A percentile compares a stretch with the other conserved stretches of the same genome.
These are phyloP conservation scores for Hoplodrina blanda DNA, from an alignment of 2,888 invertebrate species.

Conservation along the genomic window DNA sequence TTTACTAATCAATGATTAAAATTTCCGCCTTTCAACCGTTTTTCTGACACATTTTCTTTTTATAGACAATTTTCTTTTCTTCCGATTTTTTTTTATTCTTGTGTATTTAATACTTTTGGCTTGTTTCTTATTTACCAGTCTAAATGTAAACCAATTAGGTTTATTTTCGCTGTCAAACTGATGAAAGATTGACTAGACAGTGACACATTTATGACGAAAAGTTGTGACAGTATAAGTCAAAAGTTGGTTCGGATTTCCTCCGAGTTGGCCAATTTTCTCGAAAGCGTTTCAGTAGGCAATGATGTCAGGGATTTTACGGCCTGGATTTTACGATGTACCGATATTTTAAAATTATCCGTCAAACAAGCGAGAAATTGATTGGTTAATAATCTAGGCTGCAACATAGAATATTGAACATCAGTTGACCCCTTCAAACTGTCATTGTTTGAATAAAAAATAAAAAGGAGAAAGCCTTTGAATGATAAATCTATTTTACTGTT, in stretches of 20 bases:
- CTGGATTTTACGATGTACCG: conserved; percentile 60
- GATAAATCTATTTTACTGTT: conserved; percentile 12
- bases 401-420: conserved; percentile 27
- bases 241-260: conserved; percentile 61
- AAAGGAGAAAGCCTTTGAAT: conserved; percentile 21
- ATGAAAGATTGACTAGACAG: conserved; percentile 38
- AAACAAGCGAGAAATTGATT: conserved; percentile 48
- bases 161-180: conserved; percentile 34
- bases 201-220: conserved; percentile 52
- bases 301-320: conserved; percentile 67
- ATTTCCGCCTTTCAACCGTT: conserved; percentile 30
- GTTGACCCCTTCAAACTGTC: not conserved
- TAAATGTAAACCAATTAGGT: conserved; percentile 35
- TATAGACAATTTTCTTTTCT: not conserved
- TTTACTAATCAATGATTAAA: conserved; percentile 26
- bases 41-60: conserved; percentile 16
- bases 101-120: not conserved
- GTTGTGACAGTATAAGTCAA: conserved; percentile 60
- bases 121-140: not conserved
- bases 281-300: conserved; percentile 69
- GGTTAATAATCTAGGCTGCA: conserved; percentile 34
- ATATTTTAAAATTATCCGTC: conserved; percentile 56
- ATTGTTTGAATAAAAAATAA: conserved; percentile 10
- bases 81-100: not conserved
- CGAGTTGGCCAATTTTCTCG: conserved; percentile 69